Evolutionary conservation across 2,797 vertebrate species (phyloP).

Genomic region (Falco novaeseelandiae): DNA sequence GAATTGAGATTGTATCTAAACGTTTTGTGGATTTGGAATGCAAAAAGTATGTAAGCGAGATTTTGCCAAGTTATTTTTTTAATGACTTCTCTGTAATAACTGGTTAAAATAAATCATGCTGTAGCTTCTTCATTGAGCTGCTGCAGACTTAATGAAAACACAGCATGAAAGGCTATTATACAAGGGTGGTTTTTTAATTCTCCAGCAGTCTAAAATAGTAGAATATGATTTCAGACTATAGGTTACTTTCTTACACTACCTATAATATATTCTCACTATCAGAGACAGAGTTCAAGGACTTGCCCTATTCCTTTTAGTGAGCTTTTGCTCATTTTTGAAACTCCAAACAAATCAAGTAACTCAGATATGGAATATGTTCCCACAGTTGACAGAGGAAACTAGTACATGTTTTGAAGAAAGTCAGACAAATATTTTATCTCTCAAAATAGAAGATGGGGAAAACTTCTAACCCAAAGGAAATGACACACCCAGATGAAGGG

Average conservation of each 20-base stretch:
- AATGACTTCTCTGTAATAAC: constrained; percentile 27
- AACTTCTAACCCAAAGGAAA: constrained; percentile 26
- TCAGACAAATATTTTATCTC: constrained; percentile 30
- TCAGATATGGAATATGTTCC: background rate
- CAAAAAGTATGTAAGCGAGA: background rate
- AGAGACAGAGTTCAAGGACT: background rate
- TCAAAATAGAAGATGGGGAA: constrained; percentile 2
- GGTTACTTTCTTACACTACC: background rate
- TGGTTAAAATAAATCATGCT: constrained; percentile 48
- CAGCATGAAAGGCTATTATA: background rate
- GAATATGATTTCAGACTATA: background rate
- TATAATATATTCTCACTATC: background rate
- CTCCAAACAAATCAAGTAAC: background rate
- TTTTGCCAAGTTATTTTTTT: background rate
- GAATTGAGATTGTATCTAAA: constrained; percentile 44
- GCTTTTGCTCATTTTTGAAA: constrained; percentile 7
- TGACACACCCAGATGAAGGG: background rate
- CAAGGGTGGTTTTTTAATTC: background rate
- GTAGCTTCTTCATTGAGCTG: constrained; percentile 19
- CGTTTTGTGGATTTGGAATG: constrained; percentile 45
- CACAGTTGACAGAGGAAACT: constrained; percentile 1
- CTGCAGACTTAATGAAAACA: constrained; percentile 36
- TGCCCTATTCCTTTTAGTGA: background rate
- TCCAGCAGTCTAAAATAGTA: background rate
- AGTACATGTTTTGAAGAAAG: background rate